Evolutionary conservation across 2,888 invertebrate species (phyloP), one percentile per base, ranked within the genome.

Genomic region (Subacronicta megacephala): DNA sequence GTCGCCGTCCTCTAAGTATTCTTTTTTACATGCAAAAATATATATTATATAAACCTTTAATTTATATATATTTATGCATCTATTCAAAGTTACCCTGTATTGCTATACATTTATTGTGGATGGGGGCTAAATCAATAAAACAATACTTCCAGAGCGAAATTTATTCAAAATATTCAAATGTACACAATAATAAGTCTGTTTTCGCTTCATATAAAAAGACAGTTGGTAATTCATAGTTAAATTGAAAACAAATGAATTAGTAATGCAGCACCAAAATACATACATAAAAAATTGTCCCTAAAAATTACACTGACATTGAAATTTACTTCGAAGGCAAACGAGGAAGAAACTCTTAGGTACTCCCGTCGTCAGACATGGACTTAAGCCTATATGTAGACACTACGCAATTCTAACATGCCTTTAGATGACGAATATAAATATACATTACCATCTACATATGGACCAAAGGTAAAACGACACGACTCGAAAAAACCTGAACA

Each of bases 231-330:
- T 83, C 78, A 82, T 86, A 89, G 81, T 88, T 84, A 88, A 82
- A 80, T 88, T 85, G 85, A 88, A 88, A 88, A 89, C 84, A 85
- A 87, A 93, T 93, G 93, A 93, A 93, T 93, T 93, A 93, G 90
- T 92, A 91, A 90, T 89, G 89, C 92, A 93, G 93, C 93, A 93
- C 92, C 93, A 92, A 91, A 90, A 92, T 90, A 90, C 89, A 90
- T 88, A 90, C 88, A 90, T 85, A 88, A 83, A 85, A 81, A 80
- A 81, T 83, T 82, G 82, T 75, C 76, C 66, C 82, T 84, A 84
- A 80, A 82, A 71, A 69, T 73, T 77, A 81, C 64, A 69, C 74
- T 77, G 80, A 81, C 73, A 75, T 71, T 68, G 63, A 60, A 51
- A 40, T 58, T 47, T 52, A 51, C 16, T 42, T 29, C 45, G 53